These are phyloP conservation scores for Amblyjoppa fuscipennis DNA, from an alignment of 2,888 invertebrate genomes.

Conservation along the genomic window DNA sequence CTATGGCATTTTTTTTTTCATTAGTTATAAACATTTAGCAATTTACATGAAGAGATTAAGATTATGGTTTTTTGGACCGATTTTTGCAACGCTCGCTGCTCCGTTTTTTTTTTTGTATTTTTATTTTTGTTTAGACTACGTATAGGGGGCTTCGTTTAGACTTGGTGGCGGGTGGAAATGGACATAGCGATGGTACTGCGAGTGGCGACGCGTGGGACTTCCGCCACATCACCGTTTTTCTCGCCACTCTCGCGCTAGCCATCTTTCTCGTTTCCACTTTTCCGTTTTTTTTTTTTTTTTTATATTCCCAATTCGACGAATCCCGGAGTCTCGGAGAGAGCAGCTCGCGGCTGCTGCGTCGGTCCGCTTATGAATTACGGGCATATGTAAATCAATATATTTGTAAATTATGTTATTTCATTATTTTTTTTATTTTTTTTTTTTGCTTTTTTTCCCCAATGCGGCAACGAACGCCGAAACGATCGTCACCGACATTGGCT, in stretches of 20 bases:
- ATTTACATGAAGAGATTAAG: constrained; percentile 86
- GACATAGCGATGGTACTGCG: constrained; percentile 42
- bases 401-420: constrained; percentile 84
- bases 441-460: constrained; percentile 71
- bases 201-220: constrained; percentile 23
- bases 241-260: constrained; percentile 36
- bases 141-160: constrained; percentile 19
- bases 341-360: constrained; percentile 75
- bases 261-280: constrained; percentile 25
- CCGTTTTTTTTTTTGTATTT: constrained; percentile 22
- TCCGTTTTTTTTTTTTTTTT: constrained; percentile 22
- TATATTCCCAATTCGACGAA: constrained; percentile 41
- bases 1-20: constrained; percentile 84
- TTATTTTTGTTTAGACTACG: constrained; percentile 39
- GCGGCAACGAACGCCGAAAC: constrained; percentile 41
- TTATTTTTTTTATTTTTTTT: constrained; percentile 75
- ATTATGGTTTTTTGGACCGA: constrained; percentile 82
- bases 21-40: constrained; percentile 85
- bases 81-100: constrained; percentile 73
- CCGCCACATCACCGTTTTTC: constrained; percentile 25
- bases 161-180: constrained; percentile 41
- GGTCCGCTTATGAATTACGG: constrained; percentile 85
- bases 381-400: constrained; percentile 86
- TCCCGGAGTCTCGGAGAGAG: constrained; percentile 67
- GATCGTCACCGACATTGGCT: constrained; percentile 23